Evolutionary conservation across 2,888 invertebrate genomes (phyloP).

Genomic region (Tetheella fluctuosa): DNA sequence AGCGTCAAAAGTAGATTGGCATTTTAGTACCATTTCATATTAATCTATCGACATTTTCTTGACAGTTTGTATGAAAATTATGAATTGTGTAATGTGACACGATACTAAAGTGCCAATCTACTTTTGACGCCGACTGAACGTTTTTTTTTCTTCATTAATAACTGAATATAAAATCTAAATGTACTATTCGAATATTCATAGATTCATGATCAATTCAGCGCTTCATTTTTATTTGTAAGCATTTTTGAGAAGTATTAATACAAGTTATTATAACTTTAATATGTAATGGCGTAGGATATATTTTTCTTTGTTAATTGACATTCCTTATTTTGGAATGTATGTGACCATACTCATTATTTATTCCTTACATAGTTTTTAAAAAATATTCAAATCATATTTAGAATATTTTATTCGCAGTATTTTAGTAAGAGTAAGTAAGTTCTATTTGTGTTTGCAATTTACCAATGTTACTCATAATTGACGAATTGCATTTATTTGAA

Average conservation of each 20-base stretch:
- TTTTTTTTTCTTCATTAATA: too few species aligned
- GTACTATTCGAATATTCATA: background rate
- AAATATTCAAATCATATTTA: background rate
- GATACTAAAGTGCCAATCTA: too few species aligned
- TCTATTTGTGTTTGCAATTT: background rate
- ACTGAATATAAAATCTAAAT: too few species aligned
- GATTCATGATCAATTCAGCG: background rate
- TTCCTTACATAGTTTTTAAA: background rate
- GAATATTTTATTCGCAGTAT: background rate
- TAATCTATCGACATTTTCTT: too few species aligned
- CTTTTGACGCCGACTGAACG: too few species aligned
- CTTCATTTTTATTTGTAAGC: conserved; percentile 19
- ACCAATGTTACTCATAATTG: background rate
- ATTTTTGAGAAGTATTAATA: conserved; percentile 30
- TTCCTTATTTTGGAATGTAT: conserved; percentile 14
- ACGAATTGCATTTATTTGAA: background rate
- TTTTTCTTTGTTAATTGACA: background rate
- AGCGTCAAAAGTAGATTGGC: too few species aligned
- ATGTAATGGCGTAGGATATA: background rate
- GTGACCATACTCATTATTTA: conserved; percentile 3
- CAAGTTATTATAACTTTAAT: conserved; percentile 12
- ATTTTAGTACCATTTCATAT: too few species aligned
- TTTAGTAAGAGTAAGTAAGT: background rate
- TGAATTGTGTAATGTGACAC: too few species aligned
- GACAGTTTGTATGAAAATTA: too few species aligned